phyloP scores from a whole-genome alignment of 1,140 invertebrate genomes.

The Agrypnia vestita region DNA sequence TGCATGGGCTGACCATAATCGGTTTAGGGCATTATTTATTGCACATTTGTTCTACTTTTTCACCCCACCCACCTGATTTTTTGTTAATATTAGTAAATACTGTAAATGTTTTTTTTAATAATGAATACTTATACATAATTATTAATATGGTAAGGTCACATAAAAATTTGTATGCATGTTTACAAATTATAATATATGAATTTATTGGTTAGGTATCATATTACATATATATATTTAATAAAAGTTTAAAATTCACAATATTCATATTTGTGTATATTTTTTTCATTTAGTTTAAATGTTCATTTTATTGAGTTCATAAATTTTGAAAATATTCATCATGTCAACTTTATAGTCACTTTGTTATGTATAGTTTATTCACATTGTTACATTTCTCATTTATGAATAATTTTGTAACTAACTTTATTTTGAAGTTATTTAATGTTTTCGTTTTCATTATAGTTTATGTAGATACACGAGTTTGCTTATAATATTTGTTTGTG shows the following conservation, averaged over 20 bases:
- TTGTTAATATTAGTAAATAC: constrained; percentile 31
- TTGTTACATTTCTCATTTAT: constrained; percentile 55
- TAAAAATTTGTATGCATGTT: constrained; percentile 20
- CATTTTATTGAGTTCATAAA: constrained; percentile 32
- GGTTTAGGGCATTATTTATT: constrained; percentile 59
- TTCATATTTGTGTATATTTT: constrained; percentile 45
- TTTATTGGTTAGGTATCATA: constrained; percentile 38
- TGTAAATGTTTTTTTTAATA: constrained; percentile 28
- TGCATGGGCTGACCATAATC: constrained; percentile 47
- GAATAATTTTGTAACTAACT: constrained; percentile 67
- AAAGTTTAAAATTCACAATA: constrained; percentile 34
- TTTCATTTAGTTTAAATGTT: constrained; percentile 39
- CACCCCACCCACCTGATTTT: constrained; percentile 51
- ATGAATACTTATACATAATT: neutral
- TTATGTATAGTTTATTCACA: constrained; percentile 62
- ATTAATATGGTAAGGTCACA: constrained; percentile 25
- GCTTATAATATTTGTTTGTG: constrained; percentile 64
- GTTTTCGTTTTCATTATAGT: constrained; percentile 61
- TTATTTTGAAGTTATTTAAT: constrained; percentile 53
- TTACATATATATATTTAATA: neutral
- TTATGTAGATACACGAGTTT: constrained; percentile 60
- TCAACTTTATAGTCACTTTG: constrained; percentile 57
- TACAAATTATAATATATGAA: constrained; percentile 36
- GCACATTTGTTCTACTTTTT: constrained; percentile 50
- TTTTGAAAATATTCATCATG: constrained; percentile 37